Conservation (phyloP, 2,797 vertebrate species). For the Chelon labrosus region DNA sequence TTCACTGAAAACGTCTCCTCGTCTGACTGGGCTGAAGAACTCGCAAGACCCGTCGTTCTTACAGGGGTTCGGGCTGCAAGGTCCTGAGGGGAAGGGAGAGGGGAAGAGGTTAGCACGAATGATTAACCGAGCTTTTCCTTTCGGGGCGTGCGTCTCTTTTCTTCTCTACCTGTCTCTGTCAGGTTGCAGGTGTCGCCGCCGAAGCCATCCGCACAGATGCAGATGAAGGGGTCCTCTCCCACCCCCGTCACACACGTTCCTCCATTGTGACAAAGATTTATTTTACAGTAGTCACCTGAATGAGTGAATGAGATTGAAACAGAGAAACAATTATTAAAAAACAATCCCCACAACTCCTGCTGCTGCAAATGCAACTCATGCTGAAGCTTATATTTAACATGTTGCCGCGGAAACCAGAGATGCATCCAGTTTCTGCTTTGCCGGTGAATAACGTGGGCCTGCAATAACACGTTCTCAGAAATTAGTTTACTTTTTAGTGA, state of each 20-base stretch:
- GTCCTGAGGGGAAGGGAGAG: constrained; percentile 79
- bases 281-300: constrained; percentile 91
- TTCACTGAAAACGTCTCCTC: constrained; percentile 92
- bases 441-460: not conserved
- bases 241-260: constrained; percentile 90
- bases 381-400: not conserved
- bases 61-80: constrained; percentile 94
- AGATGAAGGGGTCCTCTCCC: constrained; percentile 88
- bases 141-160: not conserved
- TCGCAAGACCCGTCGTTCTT: constrained; percentile 88
- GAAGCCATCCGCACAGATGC: constrained; percentile 92
- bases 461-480: not conserved
- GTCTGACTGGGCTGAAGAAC: constrained; percentile 76
- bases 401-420: not conserved
- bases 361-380: not conserved
- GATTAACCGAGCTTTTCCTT: rapidly evolving
- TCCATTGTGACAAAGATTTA: constrained; percentile 91
- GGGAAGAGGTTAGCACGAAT: not conserved
- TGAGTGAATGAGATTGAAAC: not conserved
- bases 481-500: too few species aligned
- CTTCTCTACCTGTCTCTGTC: constrained; percentile 88
- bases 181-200: constrained; percentile 90
- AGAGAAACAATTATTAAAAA: not conserved
- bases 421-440: not conserved
- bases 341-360: not conserved